These are phyloP conservation scores for Cheirogaleus medius DNA, from an alignment of 2,113 vertebrate genomes.

Conservation along the genomic window DNA sequence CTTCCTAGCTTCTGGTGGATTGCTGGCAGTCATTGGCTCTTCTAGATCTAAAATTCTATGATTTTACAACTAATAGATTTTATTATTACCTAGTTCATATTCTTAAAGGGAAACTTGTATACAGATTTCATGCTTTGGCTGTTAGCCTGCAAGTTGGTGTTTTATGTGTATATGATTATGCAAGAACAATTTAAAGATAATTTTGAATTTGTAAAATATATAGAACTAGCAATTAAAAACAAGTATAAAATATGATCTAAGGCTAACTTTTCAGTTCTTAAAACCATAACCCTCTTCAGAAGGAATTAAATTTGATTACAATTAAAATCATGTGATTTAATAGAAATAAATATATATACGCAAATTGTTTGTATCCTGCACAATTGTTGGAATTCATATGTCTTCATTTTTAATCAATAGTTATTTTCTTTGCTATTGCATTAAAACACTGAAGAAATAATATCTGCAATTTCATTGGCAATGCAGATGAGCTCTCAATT, in stretches of 20 bases:
- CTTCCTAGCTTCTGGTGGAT: neutral
- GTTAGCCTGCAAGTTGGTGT: neutral
- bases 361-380: slow-evolving; percentile 1
- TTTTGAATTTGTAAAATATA: slow-evolving; percentile 44
- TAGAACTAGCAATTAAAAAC: slow-evolving; percentile 50
- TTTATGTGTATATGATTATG: slow-evolving; percentile 12
- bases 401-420: slow-evolving; percentile 55
- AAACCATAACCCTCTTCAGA: slow-evolving; percentile 25
- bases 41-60: slow-evolving; percentile 27
- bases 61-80: neutral
- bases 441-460: slow-evolving; percentile 44
- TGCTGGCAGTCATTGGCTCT: neutral
- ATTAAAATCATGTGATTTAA: slow-evolving; percentile 47
- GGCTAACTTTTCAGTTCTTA: slow-evolving; percentile 26
- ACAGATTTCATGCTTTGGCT: neutral
- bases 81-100: slow-evolving; percentile 22
- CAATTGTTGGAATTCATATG: slow-evolving; percentile 4
- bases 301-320: slow-evolving; percentile 29
- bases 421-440: slow-evolving; percentile 53
- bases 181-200: slow-evolving; percentile 28
- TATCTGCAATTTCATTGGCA: neutral
- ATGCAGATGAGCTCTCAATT: slow-evolving; percentile 41
- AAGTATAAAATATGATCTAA: slow-evolving; percentile 39
- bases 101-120: slow-evolving; percentile 10
- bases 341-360: neutral